phyloP scores from a whole-genome alignment of 2,797 vertebrate species.

The Poecilia gillii region DNA sequence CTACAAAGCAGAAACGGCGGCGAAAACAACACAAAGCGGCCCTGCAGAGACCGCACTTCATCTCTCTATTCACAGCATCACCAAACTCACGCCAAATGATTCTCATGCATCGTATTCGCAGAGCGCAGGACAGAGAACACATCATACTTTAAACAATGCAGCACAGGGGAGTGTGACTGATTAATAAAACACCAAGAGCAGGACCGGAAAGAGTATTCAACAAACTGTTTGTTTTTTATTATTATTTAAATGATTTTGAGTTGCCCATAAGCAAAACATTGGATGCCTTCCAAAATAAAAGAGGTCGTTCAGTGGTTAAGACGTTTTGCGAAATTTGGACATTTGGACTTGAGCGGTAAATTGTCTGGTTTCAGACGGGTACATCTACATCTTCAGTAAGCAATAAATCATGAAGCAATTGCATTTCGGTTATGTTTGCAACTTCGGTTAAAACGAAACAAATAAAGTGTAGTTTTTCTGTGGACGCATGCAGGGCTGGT shows the following conservation, averaged over 20 bases:
- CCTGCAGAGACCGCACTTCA: neutral
- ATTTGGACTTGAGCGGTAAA: neutral
- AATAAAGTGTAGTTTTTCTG: neutral
- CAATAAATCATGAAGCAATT: neutral
- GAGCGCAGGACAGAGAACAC: neutral
- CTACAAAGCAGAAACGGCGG: constrained; percentile 4
- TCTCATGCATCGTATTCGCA: constrained; percentile 6
- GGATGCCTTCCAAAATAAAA: neutral
- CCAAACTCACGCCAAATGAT: neutral
- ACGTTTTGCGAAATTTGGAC: neutral
- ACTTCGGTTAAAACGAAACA: neutral
- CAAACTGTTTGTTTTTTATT: neutral
- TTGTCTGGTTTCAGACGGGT: neutral
- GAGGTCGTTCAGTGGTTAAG: neutral
- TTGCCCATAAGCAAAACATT: neutral
- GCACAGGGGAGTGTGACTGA: neutral
- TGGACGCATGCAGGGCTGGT: constrained; percentile 3
- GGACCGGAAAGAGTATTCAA: neutral
- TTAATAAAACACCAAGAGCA: neutral
- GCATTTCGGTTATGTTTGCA: neutral
- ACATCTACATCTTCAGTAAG: neutral
- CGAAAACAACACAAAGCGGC: constrained; percentile 12
- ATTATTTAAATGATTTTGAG: neutral
- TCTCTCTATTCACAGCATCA: constrained; percentile 10
- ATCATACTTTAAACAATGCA: neutral